Evolutionary conservation across 2,888 invertebrate species (phyloP), one percentile per base, ranked within the genome.

Genomic region (Calliopum simillimum): DNA sequence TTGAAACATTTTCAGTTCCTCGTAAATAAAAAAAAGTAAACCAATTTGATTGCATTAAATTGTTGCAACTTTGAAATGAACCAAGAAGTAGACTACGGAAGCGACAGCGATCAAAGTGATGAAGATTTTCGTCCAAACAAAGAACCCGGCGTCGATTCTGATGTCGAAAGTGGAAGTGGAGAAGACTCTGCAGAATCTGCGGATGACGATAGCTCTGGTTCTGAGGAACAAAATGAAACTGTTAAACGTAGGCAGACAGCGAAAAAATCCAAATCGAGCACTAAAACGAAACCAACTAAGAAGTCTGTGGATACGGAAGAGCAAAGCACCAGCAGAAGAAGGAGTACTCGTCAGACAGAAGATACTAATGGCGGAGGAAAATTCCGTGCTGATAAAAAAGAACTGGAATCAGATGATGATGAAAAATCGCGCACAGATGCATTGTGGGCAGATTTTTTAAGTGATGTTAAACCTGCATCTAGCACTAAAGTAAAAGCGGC

Each of bases 381-480:
- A 49, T 62, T 67, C 14, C 64, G 71, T 14, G 80, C 81, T 12
- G 83, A 86, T 70, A 81, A 82, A 73, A 78, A 82, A 55, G 78
- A 79, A 63, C 70, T 84, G 11, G 79, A 79, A 5, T 83, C 84
- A 0, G 85, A 89, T 62, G 89, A 90, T 65, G 91, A 90, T 79
- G 90, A 91, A 72, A 93, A 94, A 80, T 91, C 92, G 77, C 89
- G 89, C 77, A 91, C 91, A 55, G 94, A 94, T 79, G 91, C 92
- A 68, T 85, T 95, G 14, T 95, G 94, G 94, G 93, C 93, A 33
- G 92, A 90, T 84, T 94, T 94, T 81, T 88, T 93, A 79, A 91
- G 91, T 81, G 93, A 92, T 77, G 91, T 92, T 55, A 90, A 88
- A 78, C 83, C 84, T 74, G 64, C 73, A 5, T 49, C 65, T 8